Conservation (phyloP, 2,113 vertebrate genomes). For the Melozone crissalis region DNA sequence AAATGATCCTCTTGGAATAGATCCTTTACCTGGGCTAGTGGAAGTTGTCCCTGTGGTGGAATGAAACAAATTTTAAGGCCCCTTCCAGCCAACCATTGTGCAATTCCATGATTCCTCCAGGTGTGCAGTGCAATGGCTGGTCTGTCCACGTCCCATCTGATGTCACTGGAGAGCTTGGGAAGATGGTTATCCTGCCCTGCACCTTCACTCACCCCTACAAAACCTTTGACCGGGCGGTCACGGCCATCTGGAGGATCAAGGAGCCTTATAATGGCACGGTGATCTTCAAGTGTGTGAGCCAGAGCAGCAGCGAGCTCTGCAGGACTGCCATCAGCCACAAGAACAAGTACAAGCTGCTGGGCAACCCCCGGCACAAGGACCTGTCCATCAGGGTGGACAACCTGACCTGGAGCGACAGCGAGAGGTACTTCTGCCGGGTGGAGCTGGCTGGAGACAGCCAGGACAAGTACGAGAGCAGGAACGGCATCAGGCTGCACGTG, state of each 20-base stretch:
- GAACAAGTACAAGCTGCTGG: slow-evolving; percentile 87
- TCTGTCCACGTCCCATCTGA: slow-evolving; percentile 84
- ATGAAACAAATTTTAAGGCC: too few species aligned
- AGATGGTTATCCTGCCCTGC: slow-evolving; percentile 86
- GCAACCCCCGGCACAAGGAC: slow-evolving; percentile 90
- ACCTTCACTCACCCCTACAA: slow-evolving; percentile 90
- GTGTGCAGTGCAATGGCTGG: slow-evolving; percentile 80
- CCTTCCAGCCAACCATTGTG: not conserved
- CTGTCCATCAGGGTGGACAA: slow-evolving; percentile 88
- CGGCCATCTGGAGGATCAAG: slow-evolving; percentile 85
- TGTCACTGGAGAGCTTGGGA: slow-evolving; percentile 82
- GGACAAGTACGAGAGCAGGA: slow-evolving; percentile 86
- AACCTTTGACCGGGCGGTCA: slow-evolving; percentile 83
- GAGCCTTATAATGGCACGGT: slow-evolving; percentile 75
- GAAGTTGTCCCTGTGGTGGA: too few species aligned
- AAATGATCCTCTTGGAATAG: too few species aligned
- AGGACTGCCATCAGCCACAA: slow-evolving; percentile 80
- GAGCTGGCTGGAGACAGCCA: slow-evolving; percentile 83
- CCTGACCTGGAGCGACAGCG: slow-evolving; percentile 81
- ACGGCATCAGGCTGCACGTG: slow-evolving; percentile 84
- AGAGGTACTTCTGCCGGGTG: slow-evolving; percentile 89
- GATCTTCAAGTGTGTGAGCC: slow-evolving; percentile 85
- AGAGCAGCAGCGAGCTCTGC: slow-evolving; percentile 76
- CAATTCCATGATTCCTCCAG: not conserved
- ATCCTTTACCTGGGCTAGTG: too few species aligned